Conservation (phyloP, 2,113 vertebrate species). For the Thermophis baileyi region DNA sequence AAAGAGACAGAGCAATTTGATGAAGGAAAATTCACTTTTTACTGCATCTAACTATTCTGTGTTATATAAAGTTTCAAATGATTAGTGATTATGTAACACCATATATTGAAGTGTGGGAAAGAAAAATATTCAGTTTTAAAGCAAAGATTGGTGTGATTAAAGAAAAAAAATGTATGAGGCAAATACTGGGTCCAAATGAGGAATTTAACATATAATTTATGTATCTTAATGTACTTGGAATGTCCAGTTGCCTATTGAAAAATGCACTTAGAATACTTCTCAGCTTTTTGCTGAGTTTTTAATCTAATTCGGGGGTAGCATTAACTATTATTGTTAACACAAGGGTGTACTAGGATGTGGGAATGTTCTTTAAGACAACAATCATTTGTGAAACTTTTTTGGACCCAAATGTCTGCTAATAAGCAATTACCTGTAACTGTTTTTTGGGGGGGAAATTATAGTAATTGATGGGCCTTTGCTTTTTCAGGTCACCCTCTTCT, state of each 20-base stretch:
- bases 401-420: background rate
- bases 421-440: background rate
- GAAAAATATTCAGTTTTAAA: background rate
- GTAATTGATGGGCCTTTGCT: background rate
- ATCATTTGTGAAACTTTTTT: background rate
- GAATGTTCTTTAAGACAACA: background rate
- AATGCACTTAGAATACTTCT: background rate
- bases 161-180: background rate
- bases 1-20: background rate
- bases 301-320: background rate
- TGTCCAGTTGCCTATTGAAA: background rate
- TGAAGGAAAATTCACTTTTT: background rate
- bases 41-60: background rate
- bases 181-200: background rate
- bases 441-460: background rate
- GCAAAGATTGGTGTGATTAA: background rate
- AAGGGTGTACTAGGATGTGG: background rate
- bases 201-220: background rate
- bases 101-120: background rate
- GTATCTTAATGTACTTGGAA: background rate
- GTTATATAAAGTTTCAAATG: background rate
- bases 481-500: conserved; percentile 47
- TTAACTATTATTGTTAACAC: background rate
- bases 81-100: background rate
- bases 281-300: background rate